A percentile compares a stretch with the other conserved stretches of the same genome.
phyloP scores from a whole-genome alignment of 2,113 vertebrate genomes.

The Gobio gobio region DNA sequence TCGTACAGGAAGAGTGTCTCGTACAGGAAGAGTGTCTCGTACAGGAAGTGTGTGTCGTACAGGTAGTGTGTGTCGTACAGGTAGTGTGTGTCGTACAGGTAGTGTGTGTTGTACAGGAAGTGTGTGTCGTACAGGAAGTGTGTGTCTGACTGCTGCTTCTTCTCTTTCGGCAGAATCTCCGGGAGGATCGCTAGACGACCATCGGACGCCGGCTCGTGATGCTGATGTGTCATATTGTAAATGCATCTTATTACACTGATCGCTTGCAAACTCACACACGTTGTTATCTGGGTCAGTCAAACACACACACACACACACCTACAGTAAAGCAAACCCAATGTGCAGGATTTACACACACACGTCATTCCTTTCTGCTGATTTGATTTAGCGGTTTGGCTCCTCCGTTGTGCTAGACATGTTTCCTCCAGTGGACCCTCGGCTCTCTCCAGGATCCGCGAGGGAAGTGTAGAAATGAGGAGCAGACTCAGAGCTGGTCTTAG shows the following conservation, averaged over 20 bases:
- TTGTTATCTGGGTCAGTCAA: background rate
- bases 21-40: no score
- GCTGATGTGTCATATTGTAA: conserved; percentile 82
- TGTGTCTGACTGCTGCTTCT: background rate
- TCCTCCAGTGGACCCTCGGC: no score
- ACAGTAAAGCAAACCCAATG: background rate
- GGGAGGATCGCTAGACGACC: conserved; percentile 72
- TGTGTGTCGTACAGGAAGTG: no score
- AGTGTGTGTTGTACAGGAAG: no score
- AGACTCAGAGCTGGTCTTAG: conserved; percentile 57
- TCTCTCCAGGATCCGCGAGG: conserved; percentile 2
- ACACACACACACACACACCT: conserved; percentile 30
- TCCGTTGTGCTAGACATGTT: conserved; percentile 52
- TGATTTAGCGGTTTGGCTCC: background rate
- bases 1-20: no score
- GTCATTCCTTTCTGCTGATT: background rate
- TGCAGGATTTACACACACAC: background rate
- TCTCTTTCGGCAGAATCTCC: conserved; percentile 80
- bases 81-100: no score
- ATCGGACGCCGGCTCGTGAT: conserved; percentile 59
- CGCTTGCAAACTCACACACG: background rate
- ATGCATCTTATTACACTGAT: conserved; percentile 60
- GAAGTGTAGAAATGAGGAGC: conserved; percentile 68
- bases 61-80: no score
- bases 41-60: no score